These are phyloP conservation scores for Pocillopora meandrina DNA, from an alignment of 92 coral and sea anemone species.

Conservation along the genomic window DNA sequence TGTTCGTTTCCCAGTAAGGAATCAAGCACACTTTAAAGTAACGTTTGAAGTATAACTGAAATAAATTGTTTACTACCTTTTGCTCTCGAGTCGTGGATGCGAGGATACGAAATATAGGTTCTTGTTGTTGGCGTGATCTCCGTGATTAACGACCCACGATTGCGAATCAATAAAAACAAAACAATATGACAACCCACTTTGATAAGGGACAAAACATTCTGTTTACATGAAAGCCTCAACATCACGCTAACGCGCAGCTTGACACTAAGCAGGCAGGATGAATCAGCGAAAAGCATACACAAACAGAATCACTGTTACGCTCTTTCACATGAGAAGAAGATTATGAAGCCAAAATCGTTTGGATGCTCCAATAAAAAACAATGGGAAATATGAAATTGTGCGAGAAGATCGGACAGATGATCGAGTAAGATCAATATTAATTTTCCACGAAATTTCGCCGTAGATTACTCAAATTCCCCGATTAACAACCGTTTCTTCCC, in stretches of 20 bases:
- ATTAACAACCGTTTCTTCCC: too few species aligned
- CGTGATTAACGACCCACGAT: background rate
- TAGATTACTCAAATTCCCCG: too few species aligned
- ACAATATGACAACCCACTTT: background rate
- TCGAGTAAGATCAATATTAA: too few species aligned
- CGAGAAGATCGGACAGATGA: too few species aligned
- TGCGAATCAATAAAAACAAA: constrained; percentile 9
- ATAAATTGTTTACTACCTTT: background rate
- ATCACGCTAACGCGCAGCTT: background rate
- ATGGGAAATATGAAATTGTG: too few species aligned
- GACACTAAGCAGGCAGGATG: background rate
- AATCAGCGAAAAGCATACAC: constrained; percentile 4
- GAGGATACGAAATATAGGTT: background rate
- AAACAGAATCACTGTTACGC: background rate
- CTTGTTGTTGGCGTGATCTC: background rate
- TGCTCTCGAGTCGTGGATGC: background rate
- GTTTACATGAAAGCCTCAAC: background rate
- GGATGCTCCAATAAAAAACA: too few species aligned
- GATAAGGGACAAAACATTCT: background rate
- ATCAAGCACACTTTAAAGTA: background rate
- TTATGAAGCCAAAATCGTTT: too few species aligned
- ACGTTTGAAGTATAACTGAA: background rate
- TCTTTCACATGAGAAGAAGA: background rate
- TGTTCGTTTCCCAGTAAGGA: too few species aligned
- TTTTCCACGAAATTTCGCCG: too few species aligned